Evolutionary conservation across 2,797 vertebrate species (phyloP).

Genomic region (Myotis pilosus): DNA sequence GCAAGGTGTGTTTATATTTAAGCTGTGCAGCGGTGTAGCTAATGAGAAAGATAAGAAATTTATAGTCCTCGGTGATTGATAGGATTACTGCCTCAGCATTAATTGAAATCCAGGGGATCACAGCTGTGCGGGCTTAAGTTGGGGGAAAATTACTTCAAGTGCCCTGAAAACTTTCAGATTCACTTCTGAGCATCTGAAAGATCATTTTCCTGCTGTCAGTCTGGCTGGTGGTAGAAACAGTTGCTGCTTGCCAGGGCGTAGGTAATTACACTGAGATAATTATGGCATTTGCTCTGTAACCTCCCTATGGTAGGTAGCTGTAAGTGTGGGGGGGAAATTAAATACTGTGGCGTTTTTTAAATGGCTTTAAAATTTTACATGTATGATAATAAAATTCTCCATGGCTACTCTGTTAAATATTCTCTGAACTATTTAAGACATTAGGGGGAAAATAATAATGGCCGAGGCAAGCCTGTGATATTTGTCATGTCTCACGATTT

Average conservation of each 20-base stretch:
- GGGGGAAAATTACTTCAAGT: background rate
- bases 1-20: constrained; percentile 79
- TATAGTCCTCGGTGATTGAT: constrained; percentile 76
- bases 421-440: constrained; percentile 48
- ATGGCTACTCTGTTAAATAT: constrained; percentile 22
- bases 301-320: background rate
- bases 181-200: background rate
- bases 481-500: background rate
- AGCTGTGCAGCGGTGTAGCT: constrained; percentile 76
- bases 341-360: constrained; percentile 13
- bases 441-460: background rate
- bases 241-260: background rate
- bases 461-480: constrained; percentile 20
- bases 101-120: constrained; percentile 81
- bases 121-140: constrained; percentile 75
- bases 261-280: background rate
- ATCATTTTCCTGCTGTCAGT: background rate
- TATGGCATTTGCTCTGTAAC: fast-evolving
- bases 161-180: constrained; percentile 10
- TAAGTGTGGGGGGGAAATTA: constrained; percentile 22
- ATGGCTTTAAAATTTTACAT: constrained; percentile 55
- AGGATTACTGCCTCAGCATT: constrained; percentile 63
- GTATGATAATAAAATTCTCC: constrained; percentile 47
- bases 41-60: constrained; percentile 83
- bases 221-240: background rate